These are phyloP conservation scores for Lanius ludovicianus DNA, from an alignment of 2,113 vertebrate species.

Conservation along the genomic window DNA sequence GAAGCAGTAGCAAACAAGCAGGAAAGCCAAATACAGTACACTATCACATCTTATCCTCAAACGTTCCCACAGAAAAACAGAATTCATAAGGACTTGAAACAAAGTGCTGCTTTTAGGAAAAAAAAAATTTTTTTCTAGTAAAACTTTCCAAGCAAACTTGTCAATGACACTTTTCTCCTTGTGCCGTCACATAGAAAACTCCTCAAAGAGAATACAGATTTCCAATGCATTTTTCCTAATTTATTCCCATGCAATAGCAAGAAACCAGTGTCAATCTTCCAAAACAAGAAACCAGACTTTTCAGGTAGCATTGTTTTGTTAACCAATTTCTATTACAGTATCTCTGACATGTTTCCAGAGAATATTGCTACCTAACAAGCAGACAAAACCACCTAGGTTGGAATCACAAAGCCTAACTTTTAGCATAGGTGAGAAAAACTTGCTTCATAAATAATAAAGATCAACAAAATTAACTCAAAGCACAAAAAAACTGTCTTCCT, in stretches of 20 bases:
- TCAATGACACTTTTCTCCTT: not conserved
- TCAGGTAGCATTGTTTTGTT: not conserved
- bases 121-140: not conserved
- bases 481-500: not conserved
- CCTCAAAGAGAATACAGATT: not conserved
- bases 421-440: not conserved
- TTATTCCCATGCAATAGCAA: not conserved
- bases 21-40: not conserved
- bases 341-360: not conserved
- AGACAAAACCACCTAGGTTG: not conserved
- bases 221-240: not conserved
- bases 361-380: not conserved
- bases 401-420: not conserved
- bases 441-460: not conserved
- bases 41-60: not conserved
- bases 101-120: not conserved
- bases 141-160: not conserved
- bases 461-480: not conserved
- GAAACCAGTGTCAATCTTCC: not conserved
- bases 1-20: not conserved
- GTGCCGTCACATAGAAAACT: not conserved
- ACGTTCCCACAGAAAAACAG: not conserved
- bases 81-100: not conserved
- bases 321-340: not conserved
- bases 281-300: not conserved